Evolutionary conservation across 1,140 invertebrate genomes (phyloP), one percentile per base, ranked within the genome.

Genomic region (Venustaconcha ellipsiformis): DNA sequence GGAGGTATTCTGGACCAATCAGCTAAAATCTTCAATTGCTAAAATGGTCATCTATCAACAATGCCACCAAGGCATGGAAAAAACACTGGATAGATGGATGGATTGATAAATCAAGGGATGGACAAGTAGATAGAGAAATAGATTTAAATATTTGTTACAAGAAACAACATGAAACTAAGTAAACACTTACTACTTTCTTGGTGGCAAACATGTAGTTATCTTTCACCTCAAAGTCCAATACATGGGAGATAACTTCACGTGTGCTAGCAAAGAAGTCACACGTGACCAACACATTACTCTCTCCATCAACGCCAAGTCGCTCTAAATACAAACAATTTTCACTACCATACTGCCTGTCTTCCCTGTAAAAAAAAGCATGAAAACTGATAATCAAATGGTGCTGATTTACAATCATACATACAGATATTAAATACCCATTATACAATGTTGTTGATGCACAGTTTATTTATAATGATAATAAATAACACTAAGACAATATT

Each of bases 171-270:
- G 20, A 30, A 67, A 23, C 15, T 57, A 66, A 82, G 65, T 26
- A 79, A 18, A 57, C 18, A 67, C 83, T 83, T 82, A 89, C 84
- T 62, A 75, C 65, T 76, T 79, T 82, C 92, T 81, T 94, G 0
- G 94, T 95, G 0, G 94, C 95, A 90, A 97, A 97, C 92, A 96
- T 93, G 85, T 94, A 97, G 78, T 96, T 94, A 13, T 93, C 94
- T 84, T 93, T 93, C 5, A 96, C 92, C 86, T 95, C 93, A 89
- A 97, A 96, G 82, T 96, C 94, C 84, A 94, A 92, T 12, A 96
- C 93, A 78, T 94, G 92, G 1, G 91, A 90, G 56, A 95, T 88
- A 48, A 90, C 88, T 55, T 91, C 89, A 65, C 87, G 84, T 76
- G 77, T 74, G 23, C 11, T 13, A 37, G 15, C 15, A 65, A 91